Conservation (phyloP, 2,113 vertebrate species). For the Centropristis striata region DNA sequence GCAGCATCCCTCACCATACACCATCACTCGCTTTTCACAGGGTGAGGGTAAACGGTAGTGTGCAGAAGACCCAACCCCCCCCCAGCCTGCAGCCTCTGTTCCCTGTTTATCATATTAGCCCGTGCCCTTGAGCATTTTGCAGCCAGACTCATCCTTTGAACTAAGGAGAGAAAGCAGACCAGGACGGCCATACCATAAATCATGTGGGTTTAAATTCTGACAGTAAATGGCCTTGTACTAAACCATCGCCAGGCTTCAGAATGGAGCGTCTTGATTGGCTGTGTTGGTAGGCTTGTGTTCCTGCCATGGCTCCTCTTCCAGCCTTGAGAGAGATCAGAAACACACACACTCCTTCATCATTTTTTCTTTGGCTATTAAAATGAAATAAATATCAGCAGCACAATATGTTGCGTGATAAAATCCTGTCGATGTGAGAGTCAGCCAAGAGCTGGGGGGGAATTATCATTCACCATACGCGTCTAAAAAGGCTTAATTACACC, state of each 20-base stretch:
- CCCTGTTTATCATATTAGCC: slow-evolving; percentile 79
- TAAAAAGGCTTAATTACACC: slow-evolving; percentile 65
- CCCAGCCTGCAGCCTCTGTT: slow-evolving; percentile 56
- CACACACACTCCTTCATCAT: slow-evolving; percentile 3
- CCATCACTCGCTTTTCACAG: slow-evolving; percentile 30
- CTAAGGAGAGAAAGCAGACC: slow-evolving; percentile 58
- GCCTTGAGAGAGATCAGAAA: slow-evolving; percentile 22
- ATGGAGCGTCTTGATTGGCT: slow-evolving; percentile 38
- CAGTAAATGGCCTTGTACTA: slow-evolving; percentile 62
- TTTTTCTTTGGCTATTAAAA: slow-evolving; percentile 11
- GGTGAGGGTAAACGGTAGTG: slow-evolving; percentile 34
- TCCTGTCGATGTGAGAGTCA: slow-evolving; percentile 11
- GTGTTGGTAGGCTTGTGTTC: slow-evolving; percentile 23
- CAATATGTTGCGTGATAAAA: slow-evolving; percentile 24
- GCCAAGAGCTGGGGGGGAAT: slow-evolving; percentile 34
- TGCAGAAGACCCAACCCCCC: slow-evolving; percentile 30
- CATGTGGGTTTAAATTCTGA: slow-evolving; percentile 70
- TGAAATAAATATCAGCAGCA: slow-evolving; percentile 26
- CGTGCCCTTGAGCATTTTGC: slow-evolving; percentile 72
- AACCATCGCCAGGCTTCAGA: slow-evolving; percentile 51
- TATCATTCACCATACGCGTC: slow-evolving; percentile 35
- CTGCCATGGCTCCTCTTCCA: slow-evolving; percentile 1
- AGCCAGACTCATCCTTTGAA: slow-evolving; percentile 76
- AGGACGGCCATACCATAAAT: slow-evolving; percentile 60
- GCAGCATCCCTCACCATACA: slow-evolving; percentile 22